Percentiles rank a stretch among this genome's conserved stretches.
phyloP scores from a whole-genome alignment of 1,140 invertebrate species.

The Polypedilum pembai region DNA sequence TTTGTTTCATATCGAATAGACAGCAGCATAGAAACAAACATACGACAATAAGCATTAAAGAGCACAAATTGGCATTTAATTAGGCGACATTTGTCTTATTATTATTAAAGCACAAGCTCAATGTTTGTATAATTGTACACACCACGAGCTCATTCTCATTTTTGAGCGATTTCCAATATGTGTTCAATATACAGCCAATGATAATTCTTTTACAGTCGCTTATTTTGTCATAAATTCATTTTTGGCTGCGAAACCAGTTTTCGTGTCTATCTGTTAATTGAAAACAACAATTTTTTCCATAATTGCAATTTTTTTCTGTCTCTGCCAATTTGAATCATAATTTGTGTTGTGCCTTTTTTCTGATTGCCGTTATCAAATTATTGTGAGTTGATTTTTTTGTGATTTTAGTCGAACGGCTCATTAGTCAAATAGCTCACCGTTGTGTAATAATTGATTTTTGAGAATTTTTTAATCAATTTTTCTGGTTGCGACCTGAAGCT shows the following conservation, averaged over 20 bases:
- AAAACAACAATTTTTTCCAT: background rate
- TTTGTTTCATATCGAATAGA: background rate
- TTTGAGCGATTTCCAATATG: conserved; percentile 11
- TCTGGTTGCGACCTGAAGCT: too few species aligned
- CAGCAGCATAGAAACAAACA: background rate
- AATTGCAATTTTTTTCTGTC: too few species aligned
- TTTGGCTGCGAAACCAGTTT: background rate
- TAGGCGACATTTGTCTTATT: conserved; percentile 17
- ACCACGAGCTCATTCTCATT: background rate
- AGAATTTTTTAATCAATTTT: conserved; percentile 1
- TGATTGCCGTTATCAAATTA: too few species aligned
- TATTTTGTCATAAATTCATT: conserved; percentile 14
- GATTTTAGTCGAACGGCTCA: too few species aligned
- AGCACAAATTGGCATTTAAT: conserved; percentile 15
- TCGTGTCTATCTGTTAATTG: conserved; percentile 17
- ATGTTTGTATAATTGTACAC: background rate
- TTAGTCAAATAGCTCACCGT: too few species aligned
- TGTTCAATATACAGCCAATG: background rate
- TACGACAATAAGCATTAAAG: background rate
- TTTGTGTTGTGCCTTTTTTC: too few species aligned
- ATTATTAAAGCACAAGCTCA: background rate
- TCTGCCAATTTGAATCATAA: too few species aligned
- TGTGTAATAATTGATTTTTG: background rate
- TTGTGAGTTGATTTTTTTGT: too few species aligned
- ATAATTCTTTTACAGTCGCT: background rate